Percentiles rank a stretch among this genome's conserved stretches.
These are phyloP conservation scores for Calycopis cecrops DNA, from an alignment of 1,140 invertebrate species.

Conservation along the genomic window DNA sequence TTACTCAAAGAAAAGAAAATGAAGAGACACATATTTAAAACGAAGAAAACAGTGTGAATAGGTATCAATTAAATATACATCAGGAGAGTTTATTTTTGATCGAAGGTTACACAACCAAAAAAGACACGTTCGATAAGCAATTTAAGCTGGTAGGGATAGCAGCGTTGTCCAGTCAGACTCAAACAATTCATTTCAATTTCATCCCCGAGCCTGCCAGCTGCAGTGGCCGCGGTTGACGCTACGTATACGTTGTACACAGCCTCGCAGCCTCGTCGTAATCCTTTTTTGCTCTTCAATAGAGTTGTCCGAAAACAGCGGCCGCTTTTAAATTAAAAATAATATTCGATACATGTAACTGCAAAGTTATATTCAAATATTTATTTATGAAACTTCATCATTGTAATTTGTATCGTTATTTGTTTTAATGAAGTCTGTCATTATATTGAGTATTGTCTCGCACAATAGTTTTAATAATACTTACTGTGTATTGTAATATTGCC, in stretches of 20 bases:
- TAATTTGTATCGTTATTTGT: too few relatives aligned
- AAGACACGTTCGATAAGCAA: slow-evolving; percentile 57
- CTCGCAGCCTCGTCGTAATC: slow-evolving; percentile 12
- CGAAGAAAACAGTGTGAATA: too few relatives aligned
- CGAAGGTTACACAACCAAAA: slow-evolving; percentile 26
- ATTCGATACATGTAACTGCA: too few relatives aligned
- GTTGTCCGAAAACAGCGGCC: slow-evolving; percentile 9
- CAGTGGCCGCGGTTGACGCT: slow-evolving; percentile 29
- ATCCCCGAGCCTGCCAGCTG: slow-evolving; percentile 37
- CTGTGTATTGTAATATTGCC: too few relatives aligned
- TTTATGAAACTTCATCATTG: too few relatives aligned
- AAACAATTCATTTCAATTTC: slow-evolving; percentile 69
- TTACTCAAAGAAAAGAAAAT: too few relatives aligned
- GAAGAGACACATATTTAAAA: too few relatives aligned
- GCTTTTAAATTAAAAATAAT: not conserved
- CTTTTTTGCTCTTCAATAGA: slow-evolving; percentile 12
- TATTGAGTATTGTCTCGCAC: too few relatives aligned
- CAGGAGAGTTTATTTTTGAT: not conserved
- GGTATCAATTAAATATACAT: not conserved
- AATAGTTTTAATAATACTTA: too few relatives aligned
- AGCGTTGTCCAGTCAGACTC: slow-evolving; percentile 28
- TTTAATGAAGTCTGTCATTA: too few relatives aligned
- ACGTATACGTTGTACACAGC: slow-evolving; percentile 15
- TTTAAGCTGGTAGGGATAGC: slow-evolving; percentile 43
- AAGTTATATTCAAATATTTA: too few relatives aligned